Evolutionary conservation across 2,888 invertebrate species (phyloP).

Genomic region (Ochropleura leucogaster): DNA sequence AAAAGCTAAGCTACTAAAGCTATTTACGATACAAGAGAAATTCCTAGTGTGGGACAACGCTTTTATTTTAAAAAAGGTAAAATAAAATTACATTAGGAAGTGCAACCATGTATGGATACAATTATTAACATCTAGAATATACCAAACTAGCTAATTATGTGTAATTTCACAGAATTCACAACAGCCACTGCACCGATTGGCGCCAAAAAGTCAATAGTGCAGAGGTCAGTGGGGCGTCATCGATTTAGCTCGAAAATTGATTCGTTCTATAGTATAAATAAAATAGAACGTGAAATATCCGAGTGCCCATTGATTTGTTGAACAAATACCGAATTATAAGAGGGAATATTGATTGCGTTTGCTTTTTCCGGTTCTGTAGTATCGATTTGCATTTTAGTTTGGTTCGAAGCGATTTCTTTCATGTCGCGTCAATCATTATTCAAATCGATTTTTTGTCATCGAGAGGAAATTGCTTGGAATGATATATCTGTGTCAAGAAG

Average conservation of each 20-base stretch:
- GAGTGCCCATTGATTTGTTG: slow-evolving; percentile 36
- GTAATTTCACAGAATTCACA: slow-evolving; percentile 15
- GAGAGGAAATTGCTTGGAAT: slow-evolving; percentile 52
- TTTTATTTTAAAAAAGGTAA: no score
- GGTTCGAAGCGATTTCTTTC: slow-evolving; percentile 37
- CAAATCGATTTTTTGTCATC: slow-evolving; percentile 60
- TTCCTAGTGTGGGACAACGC: no score
- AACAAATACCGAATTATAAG: slow-evolving; percentile 45
- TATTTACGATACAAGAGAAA: no score
- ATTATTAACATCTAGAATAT: slow-evolving; percentile 8
- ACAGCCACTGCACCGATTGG: slow-evolving; percentile 15
- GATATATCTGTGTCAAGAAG: slow-evolving; percentile 63
- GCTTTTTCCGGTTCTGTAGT: slow-evolving; percentile 36
- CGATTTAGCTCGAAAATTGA: slow-evolving; percentile 51
- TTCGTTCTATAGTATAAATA: slow-evolving; percentile 45
- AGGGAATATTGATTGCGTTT: slow-evolving; percentile 18
- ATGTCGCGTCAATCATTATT: slow-evolving; percentile 54
- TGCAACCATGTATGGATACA: background rate
- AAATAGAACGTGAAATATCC: slow-evolving; percentile 60
- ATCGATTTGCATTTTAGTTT: slow-evolving; percentile 54
- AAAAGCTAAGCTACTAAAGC: background rate
- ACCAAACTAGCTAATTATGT: background rate
- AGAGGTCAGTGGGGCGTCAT: slow-evolving; percentile 55
- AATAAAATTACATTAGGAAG: background rate
- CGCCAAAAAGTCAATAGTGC: slow-evolving; percentile 46